Base-by-base conservation (phyloP, 2,113 vertebrate genomes). In the Podarcis raffonei region DNA sequence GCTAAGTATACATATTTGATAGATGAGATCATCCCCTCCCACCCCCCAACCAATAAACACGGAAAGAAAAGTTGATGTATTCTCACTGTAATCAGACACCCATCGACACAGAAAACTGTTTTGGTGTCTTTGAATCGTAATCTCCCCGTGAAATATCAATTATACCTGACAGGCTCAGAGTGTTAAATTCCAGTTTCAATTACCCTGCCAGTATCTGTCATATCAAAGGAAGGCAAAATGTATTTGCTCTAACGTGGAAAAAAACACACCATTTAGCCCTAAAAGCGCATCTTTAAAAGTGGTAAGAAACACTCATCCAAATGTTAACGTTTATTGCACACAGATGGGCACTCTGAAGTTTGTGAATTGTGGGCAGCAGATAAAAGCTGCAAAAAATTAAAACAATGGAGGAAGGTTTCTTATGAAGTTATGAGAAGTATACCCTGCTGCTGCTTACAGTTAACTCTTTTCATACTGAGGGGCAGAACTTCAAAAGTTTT, bases 71-170 rank as follows among this genome's bases (percentile, higher is more conserved):
- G 75, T 48, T 87, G 87, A 88, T 6, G 74, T 35, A 90, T 32
- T 90, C 87, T 83, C 35, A 9, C 1, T 86, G 89, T 42, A 87
- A 93, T 77, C 87, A 89, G 92, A 59, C 69, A 90, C 88, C 89
- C 79, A 71, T 0, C 30, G 85, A 87, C 85, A 85, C 4, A 80
- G 85, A 84, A 87, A 88, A 79, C 84, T 87, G 74, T 69, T 88
- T 25, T 68, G 94, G 78, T 93, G 88, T 92, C 86, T 72, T 42
- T 65, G 90, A 89, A 85, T 27, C 62, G 88, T 53, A 68, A 90
- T 93, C 93, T 94, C 89, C 83, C 87, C 65, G 1, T 27, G 91
- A 92, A 93, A 91, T 85, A 93, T 89, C 93, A 84, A 79, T 89
- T 78, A 86, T 81, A 83, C 84, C 82, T 32, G 85, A 88, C 87